Evolutionary conservation across 2,888 invertebrate species (phyloP), one percentile per base, ranked within the genome.

Genomic region (Elysia crispata): DNA sequence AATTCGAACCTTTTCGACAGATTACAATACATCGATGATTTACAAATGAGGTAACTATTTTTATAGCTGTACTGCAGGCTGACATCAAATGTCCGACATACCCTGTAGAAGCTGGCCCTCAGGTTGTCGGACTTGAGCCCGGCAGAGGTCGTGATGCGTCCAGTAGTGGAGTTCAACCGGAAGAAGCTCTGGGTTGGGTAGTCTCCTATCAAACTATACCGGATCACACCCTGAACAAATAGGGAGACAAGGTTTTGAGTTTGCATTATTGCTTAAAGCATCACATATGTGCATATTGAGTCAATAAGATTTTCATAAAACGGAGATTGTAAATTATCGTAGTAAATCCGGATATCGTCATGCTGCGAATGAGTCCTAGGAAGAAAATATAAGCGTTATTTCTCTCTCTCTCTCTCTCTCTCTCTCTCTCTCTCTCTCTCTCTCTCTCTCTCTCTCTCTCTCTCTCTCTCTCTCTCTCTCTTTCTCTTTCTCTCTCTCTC

Each of bases 121-220:
- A 82, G 72, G 31, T 77, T 82, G 80, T 87, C 87, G 13, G 81
- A 78, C 64, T 85, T 82, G 66, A 88, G 78, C 69, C 77, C 83
- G 41, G 72, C 80, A 18, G 69, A 79, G 15, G 85, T 85, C 25
- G 83, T 80, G 28, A 88, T 83, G 15, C 80, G 57, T 54, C 88
- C 88, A 50, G 82, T 82, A 0, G 78, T 20, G 0, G 76, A 49
- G 75, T 88, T 81, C 3, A 89, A 15, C 0, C 13, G 62, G 85
- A 91, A 91, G 85, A 90, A 89, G 57, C 86, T 86, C 81, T 86
- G 86, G 1, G 87, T 85, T 13, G 90, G 90, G 79, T 87, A 90
- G 64, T 87, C 88, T 13, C 91, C 91, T 28, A 88, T 86, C 54
- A 91, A 54, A 31, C 84, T 82, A 80, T 90, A 91, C 11, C 76